These are phyloP conservation scores for Hylaeus volcanicus DNA, from an alignment of 1,140 invertebrate genomes.

Conservation along the genomic window DNA sequence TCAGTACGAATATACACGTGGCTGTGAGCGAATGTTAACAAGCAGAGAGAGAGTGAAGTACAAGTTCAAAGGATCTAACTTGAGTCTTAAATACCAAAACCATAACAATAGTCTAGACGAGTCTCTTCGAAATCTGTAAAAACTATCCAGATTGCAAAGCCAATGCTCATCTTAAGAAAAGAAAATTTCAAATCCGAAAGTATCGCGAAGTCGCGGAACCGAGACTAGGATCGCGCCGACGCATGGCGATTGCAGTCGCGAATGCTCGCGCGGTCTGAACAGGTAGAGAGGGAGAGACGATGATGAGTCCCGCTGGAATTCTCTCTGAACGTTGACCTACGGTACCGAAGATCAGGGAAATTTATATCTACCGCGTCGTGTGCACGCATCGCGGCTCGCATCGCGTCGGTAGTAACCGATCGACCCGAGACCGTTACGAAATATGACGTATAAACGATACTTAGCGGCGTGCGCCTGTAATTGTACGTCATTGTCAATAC, in stretches of 20 bases:
- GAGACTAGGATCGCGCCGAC: too few species aligned
- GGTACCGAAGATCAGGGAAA: slow-evolving; percentile 42
- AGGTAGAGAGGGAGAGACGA: not conserved
- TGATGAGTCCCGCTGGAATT: slow-evolving; percentile 43
- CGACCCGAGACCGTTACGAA: slow-evolving; percentile 35
- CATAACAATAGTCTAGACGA: too few species aligned
- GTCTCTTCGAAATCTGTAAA: too few species aligned
- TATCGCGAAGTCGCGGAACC: too few species aligned
- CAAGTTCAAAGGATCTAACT: too few species aligned
- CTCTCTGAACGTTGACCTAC: slow-evolving; percentile 50
- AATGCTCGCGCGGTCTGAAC: not conserved
- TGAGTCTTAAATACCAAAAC: too few species aligned
- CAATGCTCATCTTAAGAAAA: too few species aligned
- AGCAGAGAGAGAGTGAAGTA: too few species aligned
- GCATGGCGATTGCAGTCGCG: not conserved
- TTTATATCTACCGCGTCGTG: slow-evolving; percentile 35
- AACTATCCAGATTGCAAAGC: too few species aligned
- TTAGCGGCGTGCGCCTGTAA: not conserved
- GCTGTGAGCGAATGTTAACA: too few species aligned
- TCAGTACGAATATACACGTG: too few species aligned
- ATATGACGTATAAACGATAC: slow-evolving; percentile 20
- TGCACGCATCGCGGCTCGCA: slow-evolving; percentile 27
- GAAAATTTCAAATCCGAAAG: too few species aligned
- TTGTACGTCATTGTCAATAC: slow-evolving; percentile 5
- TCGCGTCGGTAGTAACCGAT: slow-evolving; percentile 18